Conservation (phyloP, 2,888 invertebrate genomes). For the Drosophila mayaguana region DNA sequence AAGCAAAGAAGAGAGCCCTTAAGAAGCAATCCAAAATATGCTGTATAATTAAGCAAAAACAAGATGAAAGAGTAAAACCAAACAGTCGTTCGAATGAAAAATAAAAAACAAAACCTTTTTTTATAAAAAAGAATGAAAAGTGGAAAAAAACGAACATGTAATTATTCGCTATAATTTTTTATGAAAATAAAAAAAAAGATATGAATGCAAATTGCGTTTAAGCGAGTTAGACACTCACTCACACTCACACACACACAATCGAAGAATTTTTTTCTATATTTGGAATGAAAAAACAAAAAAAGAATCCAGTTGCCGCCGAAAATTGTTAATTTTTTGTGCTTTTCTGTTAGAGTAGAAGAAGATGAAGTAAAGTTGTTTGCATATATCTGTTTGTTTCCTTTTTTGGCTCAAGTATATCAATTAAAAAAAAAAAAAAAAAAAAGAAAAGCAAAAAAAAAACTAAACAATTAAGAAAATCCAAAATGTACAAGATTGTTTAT, state of each 20-base stretch:
- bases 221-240: slow-evolving; percentile 46
- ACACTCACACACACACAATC: slow-evolving; percentile 9
- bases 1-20: slow-evolving; percentile 1
- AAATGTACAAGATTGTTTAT: slow-evolving; percentile 63
- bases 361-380: slow-evolving; percentile 38
- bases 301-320: slow-evolving; percentile 26
- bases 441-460: background rate
- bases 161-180: slow-evolving; percentile 73
- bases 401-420: slow-evolving; percentile 40
- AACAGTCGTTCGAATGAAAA: slow-evolving; percentile 70
- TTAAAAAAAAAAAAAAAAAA: background rate
- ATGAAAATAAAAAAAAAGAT: slow-evolving; percentile 70
- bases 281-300: slow-evolving; percentile 6
- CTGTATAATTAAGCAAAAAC: slow-evolving; percentile 33
- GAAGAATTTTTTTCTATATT: slow-evolving; percentile 29
- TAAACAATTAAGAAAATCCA: slow-evolving; percentile 58
- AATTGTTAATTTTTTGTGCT: slow-evolving; percentile 38
- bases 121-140: slow-evolving; percentile 76
- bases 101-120: slow-evolving; percentile 64
- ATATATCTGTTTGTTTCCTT: slow-evolving; percentile 17
- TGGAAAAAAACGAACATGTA: slow-evolving; percentile 52
- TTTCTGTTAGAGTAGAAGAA: slow-evolving; percentile 40
- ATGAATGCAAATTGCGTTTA: slow-evolving; percentile 63
- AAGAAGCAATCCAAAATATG: slow-evolving; percentile 28
- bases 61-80: slow-evolving; percentile 40